Evolutionary conservation across 2,113 vertebrate species (phyloP).

Genomic region (Sakesphorus luctuosus): DNA sequence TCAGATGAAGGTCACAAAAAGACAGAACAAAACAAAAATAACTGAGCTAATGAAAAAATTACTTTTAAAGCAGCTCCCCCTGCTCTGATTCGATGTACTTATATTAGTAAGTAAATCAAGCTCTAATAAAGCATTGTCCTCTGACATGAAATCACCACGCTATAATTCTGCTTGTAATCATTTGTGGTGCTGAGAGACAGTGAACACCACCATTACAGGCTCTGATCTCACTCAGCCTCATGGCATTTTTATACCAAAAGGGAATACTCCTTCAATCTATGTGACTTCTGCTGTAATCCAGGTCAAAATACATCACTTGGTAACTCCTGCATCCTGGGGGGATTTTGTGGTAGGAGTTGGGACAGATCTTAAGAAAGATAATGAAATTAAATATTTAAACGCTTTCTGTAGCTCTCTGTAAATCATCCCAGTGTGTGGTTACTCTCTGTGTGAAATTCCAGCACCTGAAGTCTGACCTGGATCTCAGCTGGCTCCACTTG

Average conservation of each 20-base stretch:
- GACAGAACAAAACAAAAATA: background rate
- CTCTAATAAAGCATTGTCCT: constrained; percentile 31
- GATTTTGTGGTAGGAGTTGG: background rate
- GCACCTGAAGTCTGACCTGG: background rate
- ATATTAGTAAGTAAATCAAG: constrained; percentile 46
- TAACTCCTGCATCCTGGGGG: background rate
- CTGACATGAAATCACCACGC: constrained; percentile 29
- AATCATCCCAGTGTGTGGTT: background rate
- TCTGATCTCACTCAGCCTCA: constrained; percentile 24
- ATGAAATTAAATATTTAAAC: background rate
- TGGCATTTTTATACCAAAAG: background rate
- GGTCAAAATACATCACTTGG: background rate
- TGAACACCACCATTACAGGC: background rate
- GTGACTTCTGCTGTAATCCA: background rate
- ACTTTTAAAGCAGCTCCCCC: background rate
- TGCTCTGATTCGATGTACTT: constrained; percentile 1
- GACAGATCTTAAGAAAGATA: background rate
- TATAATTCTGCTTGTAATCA: constrained; percentile 31
- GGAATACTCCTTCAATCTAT: background rate
- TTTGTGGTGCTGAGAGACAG: constrained; percentile 16
- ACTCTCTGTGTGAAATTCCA: background rate
- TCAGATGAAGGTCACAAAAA: background rate
- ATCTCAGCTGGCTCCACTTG: background rate
- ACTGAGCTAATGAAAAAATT: background rate
- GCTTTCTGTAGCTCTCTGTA: background rate